These are phyloP conservation scores for Thalassarche chlororhynchos DNA, from an alignment of 2,113 vertebrate species.

Conservation along the genomic window DNA sequence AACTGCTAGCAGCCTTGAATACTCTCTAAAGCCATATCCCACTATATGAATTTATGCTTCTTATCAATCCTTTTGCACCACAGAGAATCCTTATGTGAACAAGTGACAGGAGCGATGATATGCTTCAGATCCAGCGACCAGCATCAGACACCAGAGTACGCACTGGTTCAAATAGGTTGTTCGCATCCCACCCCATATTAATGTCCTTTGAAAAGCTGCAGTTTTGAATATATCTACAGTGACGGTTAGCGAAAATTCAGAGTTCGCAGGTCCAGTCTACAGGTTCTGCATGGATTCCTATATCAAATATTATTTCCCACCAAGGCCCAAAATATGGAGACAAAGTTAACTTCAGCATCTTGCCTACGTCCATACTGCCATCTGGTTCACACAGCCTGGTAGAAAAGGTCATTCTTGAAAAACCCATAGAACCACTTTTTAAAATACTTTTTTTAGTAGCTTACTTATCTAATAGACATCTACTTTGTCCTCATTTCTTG, in stretches of 20 bases:
- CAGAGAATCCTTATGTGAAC: no score
- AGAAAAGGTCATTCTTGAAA: background rate
- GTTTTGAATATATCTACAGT: background rate
- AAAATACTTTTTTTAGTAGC: background rate
- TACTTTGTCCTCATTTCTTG: background rate
- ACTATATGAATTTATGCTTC: background rate
- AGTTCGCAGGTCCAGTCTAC: background rate
- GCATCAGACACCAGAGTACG: background rate
- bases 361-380: background rate
- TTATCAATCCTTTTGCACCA: background rate
- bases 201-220: background rate
- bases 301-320: background rate
- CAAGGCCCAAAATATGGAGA: background rate
- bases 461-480: background rate
- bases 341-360: background rate
- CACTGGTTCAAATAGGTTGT: background rate
- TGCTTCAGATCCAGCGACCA: background rate
- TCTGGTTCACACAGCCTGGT: background rate
- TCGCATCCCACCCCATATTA: no score
- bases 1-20: background rate
- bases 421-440: background rate
- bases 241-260: background rate
- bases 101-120: background rate
- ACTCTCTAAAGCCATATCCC: background rate
- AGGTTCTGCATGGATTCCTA: background rate